Evolutionary conservation across 2,797 vertebrate species (phyloP).

Genomic region (Threskiornis aethiopicus): DNA sequence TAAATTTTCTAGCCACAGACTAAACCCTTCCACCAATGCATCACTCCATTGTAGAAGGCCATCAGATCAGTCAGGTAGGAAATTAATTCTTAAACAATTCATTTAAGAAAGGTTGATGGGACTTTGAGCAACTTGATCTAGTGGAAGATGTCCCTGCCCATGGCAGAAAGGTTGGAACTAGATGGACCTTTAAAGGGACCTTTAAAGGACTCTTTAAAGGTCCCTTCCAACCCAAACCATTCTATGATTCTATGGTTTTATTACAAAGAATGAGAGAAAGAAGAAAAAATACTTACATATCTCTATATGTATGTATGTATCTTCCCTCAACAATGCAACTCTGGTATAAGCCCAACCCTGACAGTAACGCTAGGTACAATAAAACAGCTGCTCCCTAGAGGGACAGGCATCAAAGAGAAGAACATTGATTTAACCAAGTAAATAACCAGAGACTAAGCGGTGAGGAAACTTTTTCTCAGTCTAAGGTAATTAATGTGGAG

Average conservation of each 20-base stretch:
- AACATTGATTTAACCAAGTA: neutral
- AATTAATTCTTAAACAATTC: neutral
- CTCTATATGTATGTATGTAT: too few relatives aligned
- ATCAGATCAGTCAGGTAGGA: neutral
- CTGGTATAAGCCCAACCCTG: neutral
- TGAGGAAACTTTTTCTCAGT: neutral
- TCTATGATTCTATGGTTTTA: neutral
- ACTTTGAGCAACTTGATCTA: neutral
- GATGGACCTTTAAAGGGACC: neutral
- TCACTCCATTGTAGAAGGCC: neutral
- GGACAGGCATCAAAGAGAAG: neutral
- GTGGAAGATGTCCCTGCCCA: neutral
- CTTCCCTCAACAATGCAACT: neutral
- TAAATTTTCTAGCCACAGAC: neutral
- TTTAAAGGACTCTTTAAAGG: too few relatives aligned
- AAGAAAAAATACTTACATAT: neutral
- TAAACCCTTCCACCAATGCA: neutral
- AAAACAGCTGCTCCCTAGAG: neutral
- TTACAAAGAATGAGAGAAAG: neutral
- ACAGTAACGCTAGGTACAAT: neutral
- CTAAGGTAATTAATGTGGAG: neutral
- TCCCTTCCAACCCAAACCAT: neutral
- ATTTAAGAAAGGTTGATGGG: neutral
- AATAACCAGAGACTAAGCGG: neutral
- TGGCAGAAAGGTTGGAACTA: accelerated